Base-by-base conservation (phyloP, 2,888 invertebrate genomes). In the Drosophila quinaria region DNA sequence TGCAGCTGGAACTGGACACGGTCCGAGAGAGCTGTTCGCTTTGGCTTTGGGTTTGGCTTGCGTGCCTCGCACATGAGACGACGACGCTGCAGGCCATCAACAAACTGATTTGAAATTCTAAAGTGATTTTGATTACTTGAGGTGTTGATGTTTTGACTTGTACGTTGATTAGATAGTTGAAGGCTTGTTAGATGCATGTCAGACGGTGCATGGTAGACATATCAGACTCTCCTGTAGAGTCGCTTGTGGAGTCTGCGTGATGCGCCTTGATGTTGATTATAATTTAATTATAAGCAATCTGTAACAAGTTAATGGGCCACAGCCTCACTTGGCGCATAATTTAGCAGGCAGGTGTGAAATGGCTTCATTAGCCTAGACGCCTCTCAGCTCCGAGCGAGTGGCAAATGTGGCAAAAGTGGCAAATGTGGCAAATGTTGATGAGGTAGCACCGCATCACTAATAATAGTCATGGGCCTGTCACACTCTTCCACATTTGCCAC, bases 121-220 rank as follows among this genome's bases (percentile, higher is more conserved):
- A 86, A 86, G 86, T 86, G 86, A 87, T 86, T 86, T 86, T 86
- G 86, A 86, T 86, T 86, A 86, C 88, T 87, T 81, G 88, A 86
- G 86, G 86, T 86, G 86, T 86, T 87, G 86, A 86, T 86, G 86
- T 86, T 86, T 86, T 86, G 86, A 86, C 86, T 86, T 86, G 86
- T 86, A 86, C 86, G 86, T 86, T 86, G 86, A 86, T 86, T 86
- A 86, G 86, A 86, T 86, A 86, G 83, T 80, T 83, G 86, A 74
- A 74, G 72, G 82, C 87, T 86, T 87, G 86, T 87, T 86, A 87
- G 83, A 83, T 87, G 81, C 87, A 85, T 87, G 87, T 87, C 84
- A 84, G 63, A 39, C 31, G 37, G 37, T 6, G 22, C 19, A 31
- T 31, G 9, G 42, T 10, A 17, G 46, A 46, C 22, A n/a, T 29